These are phyloP conservation scores for Leucozona laternaria DNA, from an alignment of 2,888 invertebrate species.

Conservation along the genomic window DNA sequence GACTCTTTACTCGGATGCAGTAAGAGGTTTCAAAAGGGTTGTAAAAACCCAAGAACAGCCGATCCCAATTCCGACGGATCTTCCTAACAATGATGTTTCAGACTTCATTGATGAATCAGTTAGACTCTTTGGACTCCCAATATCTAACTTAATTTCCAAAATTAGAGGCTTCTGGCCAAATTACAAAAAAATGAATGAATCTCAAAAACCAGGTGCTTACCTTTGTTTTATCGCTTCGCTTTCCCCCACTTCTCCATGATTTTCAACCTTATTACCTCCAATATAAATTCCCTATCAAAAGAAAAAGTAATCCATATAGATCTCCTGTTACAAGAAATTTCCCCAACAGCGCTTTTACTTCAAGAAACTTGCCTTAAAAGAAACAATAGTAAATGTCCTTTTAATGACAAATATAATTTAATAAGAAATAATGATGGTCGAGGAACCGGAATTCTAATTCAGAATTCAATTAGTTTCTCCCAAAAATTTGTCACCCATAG, in stretches of 20 bases:
- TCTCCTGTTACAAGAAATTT: background rate
- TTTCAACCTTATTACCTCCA: background rate
- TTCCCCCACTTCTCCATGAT: background rate
- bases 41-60: too few species aligned
- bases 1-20: background rate
- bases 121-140: too few species aligned
- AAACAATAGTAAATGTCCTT: background rate
- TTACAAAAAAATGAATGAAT: too few species aligned
- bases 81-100: too few species aligned
- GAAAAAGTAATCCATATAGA: background rate
- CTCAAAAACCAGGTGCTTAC: too few species aligned
- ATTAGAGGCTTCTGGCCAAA: too few species aligned
- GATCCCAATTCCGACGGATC: too few species aligned
- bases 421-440: background rate
- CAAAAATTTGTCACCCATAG: background rate
- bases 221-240: background rate
- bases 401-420: background rate
- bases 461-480: background rate
- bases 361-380: background rate
- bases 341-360: background rate
- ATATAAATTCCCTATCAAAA: background rate
- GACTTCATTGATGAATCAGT: too few species aligned
- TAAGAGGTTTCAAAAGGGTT: too few species aligned
- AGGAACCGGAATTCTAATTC: background rate
- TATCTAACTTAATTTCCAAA: too few species aligned